Conservation (phyloP, 2,797 vertebrate genomes). For the Sebastes matsubarae region DNA sequence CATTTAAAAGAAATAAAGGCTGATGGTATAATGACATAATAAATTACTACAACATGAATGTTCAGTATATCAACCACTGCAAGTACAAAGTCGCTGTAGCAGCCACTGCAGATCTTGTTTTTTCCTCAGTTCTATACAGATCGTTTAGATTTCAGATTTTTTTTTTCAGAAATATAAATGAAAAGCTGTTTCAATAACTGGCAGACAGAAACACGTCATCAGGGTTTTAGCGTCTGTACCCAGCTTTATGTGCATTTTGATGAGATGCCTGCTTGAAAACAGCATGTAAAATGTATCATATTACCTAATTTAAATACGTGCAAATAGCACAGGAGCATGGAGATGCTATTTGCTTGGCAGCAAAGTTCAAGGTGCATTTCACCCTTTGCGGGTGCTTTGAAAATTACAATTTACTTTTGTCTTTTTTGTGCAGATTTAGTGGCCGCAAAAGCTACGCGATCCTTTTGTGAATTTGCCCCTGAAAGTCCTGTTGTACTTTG, state of each 20-base stretch:
- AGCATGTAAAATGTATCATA: conserved; percentile 7
- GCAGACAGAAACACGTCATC: conserved; percentile 12
- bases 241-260: conserved; percentile 29
- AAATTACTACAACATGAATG: background rate
- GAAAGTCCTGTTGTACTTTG: conserved; percentile 52
- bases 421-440: background rate
- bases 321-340: background rate
- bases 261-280: conserved; percentile 33
- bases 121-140: background rate
- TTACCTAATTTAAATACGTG: background rate
- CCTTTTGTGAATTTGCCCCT: background rate
- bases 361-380: background rate
- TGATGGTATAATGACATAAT: background rate
- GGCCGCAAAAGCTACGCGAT: background rate
- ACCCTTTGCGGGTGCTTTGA: background rate
- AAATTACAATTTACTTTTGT: background rate
- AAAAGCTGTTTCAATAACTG: conserved; percentile 8
- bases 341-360: background rate
- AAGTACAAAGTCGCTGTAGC: background rate
- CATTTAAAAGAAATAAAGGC: background rate
- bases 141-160: background rate
- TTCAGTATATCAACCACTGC: background rate
- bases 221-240: background rate
- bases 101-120: background rate
- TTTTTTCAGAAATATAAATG: background rate